Percentiles rank a stretch among this genome's conserved stretches.
These are phyloP conservation scores for Hypotaenidia philippensis DNA, from an alignment of 2,797 vertebrate genomes.

Conservation along the genomic window DNA sequence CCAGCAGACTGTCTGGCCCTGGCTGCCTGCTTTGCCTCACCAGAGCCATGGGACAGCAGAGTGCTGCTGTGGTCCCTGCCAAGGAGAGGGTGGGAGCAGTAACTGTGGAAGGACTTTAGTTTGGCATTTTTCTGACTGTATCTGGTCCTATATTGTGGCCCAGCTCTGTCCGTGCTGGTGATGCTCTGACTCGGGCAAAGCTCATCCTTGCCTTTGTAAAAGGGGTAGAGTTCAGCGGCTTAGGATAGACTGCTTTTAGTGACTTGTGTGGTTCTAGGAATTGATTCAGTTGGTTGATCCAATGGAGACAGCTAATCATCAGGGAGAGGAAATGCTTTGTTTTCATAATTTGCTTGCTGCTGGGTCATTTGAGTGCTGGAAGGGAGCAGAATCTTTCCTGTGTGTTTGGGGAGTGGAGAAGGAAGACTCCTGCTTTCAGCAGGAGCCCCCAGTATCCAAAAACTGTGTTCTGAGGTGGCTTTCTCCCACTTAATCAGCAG, in stretches of 20 bases:
- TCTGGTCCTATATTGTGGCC: accelerated
- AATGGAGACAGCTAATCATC: not conserved
- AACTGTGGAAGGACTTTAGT: accelerated
- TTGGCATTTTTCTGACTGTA: accelerated
- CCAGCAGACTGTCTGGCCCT: accelerated
- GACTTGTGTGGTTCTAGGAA: not conserved
- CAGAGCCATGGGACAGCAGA: accelerated
- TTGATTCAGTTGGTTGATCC: not conserved
- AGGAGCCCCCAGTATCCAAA: not conserved
- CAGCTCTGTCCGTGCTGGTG: not conserved
- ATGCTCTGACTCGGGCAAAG: not conserved
- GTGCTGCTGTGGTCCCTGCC: not conserved
- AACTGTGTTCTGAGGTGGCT: not conserved
- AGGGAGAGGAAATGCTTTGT: not conserved
- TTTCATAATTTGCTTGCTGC: not conserved
- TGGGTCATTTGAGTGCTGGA: not conserved
- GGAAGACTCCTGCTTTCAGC: not conserved
- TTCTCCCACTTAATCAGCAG: not conserved
- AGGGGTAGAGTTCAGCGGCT: not conserved
- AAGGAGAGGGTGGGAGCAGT: not conserved
- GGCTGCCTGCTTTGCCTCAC: not conserved
- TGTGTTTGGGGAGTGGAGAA: not conserved
- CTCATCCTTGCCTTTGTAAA: accelerated
- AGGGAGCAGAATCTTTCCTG: not conserved
- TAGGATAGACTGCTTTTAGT: accelerated